These are phyloP conservation scores for Empis stercorea DNA, from an alignment of 2,888 invertebrate genomes.

Conservation along the genomic window DNA sequence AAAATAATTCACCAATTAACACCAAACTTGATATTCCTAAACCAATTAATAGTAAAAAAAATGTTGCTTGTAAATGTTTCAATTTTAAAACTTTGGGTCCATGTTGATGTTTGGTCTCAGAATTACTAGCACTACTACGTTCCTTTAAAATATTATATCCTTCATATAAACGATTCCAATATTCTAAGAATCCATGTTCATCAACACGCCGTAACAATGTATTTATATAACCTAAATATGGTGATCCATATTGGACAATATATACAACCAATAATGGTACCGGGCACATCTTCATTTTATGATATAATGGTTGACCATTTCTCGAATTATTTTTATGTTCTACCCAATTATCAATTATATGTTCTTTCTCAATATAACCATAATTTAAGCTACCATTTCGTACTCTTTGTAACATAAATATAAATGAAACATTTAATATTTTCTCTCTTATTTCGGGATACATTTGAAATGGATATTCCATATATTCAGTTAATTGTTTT, in stretches of 20 bases:
- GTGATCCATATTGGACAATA: conserved; percentile 45
- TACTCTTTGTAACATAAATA: conserved; percentile 33
- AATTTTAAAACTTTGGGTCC: conserved; percentile 23
- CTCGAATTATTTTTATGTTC: conserved; percentile 21
- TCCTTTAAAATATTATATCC: conserved; percentile 8
- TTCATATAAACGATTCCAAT: conserved; percentile 29
- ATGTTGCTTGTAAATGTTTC: conserved; percentile 28
- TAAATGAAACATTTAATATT: conserved; percentile 34
- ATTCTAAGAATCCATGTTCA: conserved; percentile 40
- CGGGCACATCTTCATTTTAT: conserved; percentile 40
- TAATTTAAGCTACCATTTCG: conserved; percentile 35
- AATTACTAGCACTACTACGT: too few species aligned
- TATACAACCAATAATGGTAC: conserved; percentile 44
- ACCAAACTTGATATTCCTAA: conserved; percentile 16
- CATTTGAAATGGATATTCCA: conserved; percentile 24
- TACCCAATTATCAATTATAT: conserved; percentile 28
- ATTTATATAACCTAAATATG: conserved; percentile 40
- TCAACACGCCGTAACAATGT: conserved; percentile 37
- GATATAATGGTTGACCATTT: conserved; percentile 38
- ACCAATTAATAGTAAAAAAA: conserved; percentile 25
- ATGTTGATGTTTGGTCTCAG: too few species aligned
- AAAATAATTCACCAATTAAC: conserved; percentile 20
- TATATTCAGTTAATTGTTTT: conserved; percentile 31
- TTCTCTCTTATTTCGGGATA: conserved; percentile 27
- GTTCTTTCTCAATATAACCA: conserved; percentile 40